Percentiles rank a stretch among this genome's conserved stretches.
phyloP scores from a whole-genome alignment of 2,113 vertebrate species.

The Grantiella picta region DNA sequence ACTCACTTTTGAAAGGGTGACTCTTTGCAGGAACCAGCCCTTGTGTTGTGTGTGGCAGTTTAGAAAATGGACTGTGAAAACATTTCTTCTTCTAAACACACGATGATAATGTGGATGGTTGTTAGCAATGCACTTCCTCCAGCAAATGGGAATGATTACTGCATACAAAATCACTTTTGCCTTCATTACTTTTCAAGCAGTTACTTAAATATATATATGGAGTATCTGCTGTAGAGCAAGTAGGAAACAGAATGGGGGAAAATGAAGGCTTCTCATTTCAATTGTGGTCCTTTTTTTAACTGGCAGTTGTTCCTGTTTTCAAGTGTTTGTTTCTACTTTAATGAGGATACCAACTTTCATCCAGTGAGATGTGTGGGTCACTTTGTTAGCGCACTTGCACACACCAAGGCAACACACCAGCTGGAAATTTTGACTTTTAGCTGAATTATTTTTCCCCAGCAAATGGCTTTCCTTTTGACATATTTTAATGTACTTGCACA shows the following conservation, averaged over 20 bases:
- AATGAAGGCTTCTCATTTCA: slow-evolving; percentile 27
- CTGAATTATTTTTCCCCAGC: slow-evolving; percentile 78
- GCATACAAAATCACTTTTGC: slow-evolving; percentile 52
- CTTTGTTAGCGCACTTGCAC: slow-evolving; percentile 72
- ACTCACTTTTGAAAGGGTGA: background rate
- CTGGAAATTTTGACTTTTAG: slow-evolving; percentile 79
- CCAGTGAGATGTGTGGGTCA: slow-evolving; percentile 73
- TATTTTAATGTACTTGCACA: slow-evolving; percentile 85
- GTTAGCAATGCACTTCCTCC: slow-evolving; percentile 14
- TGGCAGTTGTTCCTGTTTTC: slow-evolving; percentile 73
- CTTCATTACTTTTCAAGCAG: slow-evolving; percentile 60
- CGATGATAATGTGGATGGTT: background rate
- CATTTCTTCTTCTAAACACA: slow-evolving; percentile 9
- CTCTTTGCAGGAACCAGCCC: background rate
- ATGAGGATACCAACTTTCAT: slow-evolving; percentile 83
- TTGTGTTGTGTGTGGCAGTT: background rate
- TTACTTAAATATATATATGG: slow-evolving; percentile 38
- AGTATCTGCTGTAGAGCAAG: background rate
- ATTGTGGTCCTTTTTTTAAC: slow-evolving; percentile 41
- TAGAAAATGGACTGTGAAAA: slow-evolving; percentile 35
- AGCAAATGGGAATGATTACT: slow-evolving; percentile 15
- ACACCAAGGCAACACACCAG: slow-evolving; percentile 69
- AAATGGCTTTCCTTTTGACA: slow-evolving; percentile 81
- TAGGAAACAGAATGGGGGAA: slow-evolving; percentile 41
- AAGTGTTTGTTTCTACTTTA: slow-evolving; percentile 83